phyloP scores from a whole-genome alignment of 1,140 invertebrate genomes.

The Harpegnathos saltator region DNA sequence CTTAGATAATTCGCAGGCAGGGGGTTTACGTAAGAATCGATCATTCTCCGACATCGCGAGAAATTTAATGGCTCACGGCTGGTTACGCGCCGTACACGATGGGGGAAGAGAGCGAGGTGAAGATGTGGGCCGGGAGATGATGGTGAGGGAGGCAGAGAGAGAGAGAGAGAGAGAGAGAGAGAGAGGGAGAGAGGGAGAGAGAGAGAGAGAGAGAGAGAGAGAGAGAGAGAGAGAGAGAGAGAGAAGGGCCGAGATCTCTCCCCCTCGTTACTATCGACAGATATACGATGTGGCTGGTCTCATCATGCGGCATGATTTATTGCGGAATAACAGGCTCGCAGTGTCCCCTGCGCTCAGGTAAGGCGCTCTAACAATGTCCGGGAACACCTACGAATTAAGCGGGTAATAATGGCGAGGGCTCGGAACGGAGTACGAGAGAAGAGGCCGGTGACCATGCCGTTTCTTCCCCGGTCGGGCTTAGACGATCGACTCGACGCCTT shows the following conservation, averaged over 20 bases:
- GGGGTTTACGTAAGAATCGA: slow-evolving; percentile 67
- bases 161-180: slow-evolving; percentile 3
- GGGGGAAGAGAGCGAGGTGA: background rate
- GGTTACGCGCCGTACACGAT: slow-evolving; percentile 30
- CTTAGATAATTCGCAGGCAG: slow-evolving; percentile 29
- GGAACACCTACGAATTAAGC: slow-evolving; percentile 75
- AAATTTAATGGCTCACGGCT: slow-evolving; percentile 71
- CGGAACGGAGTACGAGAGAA: background rate
- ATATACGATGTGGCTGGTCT: slow-evolving; percentile 30
- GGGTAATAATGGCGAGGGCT: slow-evolving; percentile 48
- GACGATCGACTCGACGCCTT: background rate
- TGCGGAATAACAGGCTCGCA: slow-evolving; percentile 77
- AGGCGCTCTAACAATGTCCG: slow-evolving; percentile 65
- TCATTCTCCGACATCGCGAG: slow-evolving; percentile 64
- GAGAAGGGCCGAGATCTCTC: slow-evolving; percentile 30
- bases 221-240: slow-evolving; percentile 15
- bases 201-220: background rate
- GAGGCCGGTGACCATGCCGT: slow-evolving; percentile 40
- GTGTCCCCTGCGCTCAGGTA: slow-evolving; percentile 68
- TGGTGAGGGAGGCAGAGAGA: slow-evolving; percentile 2
- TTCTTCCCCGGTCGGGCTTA: slow-evolving; percentile 13
- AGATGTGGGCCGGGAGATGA: too few relatives aligned
- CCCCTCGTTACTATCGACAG: slow-evolving; percentile 68
- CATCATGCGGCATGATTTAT: slow-evolving; percentile 77
- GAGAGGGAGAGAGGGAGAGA: slow-evolving; percentile 15